These are phyloP conservation scores for Acheta domesticus DNA, from an alignment of 2,888 invertebrate genomes.

Conservation along the genomic window DNA sequence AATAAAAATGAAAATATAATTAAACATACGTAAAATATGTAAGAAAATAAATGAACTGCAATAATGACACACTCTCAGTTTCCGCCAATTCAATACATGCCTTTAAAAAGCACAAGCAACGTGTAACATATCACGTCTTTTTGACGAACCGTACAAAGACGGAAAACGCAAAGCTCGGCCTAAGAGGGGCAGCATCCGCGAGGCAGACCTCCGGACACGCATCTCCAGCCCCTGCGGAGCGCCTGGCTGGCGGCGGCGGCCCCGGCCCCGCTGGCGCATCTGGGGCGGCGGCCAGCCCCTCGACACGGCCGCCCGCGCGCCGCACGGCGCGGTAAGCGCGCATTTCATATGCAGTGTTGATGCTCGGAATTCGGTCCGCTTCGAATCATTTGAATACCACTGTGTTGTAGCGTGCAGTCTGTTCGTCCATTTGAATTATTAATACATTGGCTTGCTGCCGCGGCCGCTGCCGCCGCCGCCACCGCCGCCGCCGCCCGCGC, in stretches of 20 bases:
- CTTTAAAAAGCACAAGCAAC: too few relatives aligned
- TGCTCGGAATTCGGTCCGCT: slow-evolving; percentile 29
- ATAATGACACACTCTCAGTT: too few relatives aligned
- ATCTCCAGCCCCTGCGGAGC: too few relatives aligned
- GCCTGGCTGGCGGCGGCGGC: background rate
- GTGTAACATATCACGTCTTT: too few relatives aligned
- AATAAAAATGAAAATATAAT: too few relatives aligned
- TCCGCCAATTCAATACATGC: too few relatives aligned
- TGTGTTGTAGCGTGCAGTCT: slow-evolving; percentile 20
- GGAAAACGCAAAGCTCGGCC: too few relatives aligned
- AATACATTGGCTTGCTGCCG: slow-evolving; percentile 21
- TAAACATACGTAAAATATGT: too few relatives aligned
- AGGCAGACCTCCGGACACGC: too few relatives aligned
- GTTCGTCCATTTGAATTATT: slow-evolving; percentile 30
- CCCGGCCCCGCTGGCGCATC: background rate
- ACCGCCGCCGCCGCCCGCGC: background rate
- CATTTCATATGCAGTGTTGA: slow-evolving; percentile 33
- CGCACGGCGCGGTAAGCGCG: background rate
- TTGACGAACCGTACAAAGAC: too few relatives aligned
- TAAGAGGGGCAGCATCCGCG: too few relatives aligned
- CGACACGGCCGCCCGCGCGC: background rate
- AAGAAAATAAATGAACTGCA: too few relatives aligned
- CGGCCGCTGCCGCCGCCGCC: background rate
- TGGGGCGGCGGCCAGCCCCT: background rate
- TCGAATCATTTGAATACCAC: slow-evolving; percentile 30